These are phyloP conservation scores for Paramisgurnus dabryanus DNA, from an alignment of 2,113 vertebrate species.

Conservation along the genomic window DNA sequence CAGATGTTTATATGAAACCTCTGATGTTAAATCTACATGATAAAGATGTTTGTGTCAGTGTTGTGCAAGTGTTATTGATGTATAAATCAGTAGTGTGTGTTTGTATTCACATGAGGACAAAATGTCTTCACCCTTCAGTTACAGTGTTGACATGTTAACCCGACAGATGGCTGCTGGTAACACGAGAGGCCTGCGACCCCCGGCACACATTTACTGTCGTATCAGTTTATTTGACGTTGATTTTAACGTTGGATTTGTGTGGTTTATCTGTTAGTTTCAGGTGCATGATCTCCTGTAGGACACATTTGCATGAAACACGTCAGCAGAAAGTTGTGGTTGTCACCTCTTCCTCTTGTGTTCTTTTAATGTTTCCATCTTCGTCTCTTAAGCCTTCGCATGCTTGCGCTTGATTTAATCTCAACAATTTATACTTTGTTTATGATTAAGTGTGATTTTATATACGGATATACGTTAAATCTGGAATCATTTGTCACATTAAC, in stretches of 20 bases:
- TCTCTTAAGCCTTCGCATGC: background rate
- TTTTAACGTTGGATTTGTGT: background rate
- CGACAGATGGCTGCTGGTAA: slow-evolving; percentile 44
- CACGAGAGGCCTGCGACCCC: slow-evolving; percentile 30
- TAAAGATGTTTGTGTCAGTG: background rate
- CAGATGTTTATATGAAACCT: too few species aligned
- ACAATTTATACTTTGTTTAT: too few species aligned
- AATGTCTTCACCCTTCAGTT: slow-evolving; percentile 48
- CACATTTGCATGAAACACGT: slow-evolving; percentile 21
- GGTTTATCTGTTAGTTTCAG: background rate
- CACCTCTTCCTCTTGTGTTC: background rate
- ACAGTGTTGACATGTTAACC: slow-evolving; percentile 34
- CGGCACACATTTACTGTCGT: too few species aligned
- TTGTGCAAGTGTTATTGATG: background rate
- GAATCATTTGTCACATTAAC: background rate
- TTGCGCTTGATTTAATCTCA: too few species aligned
- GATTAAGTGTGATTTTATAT: background rate
- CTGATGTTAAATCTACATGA: too few species aligned
- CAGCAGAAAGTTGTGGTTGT: background rate
- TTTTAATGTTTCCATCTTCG: background rate
- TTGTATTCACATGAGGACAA: slow-evolving; percentile 47
- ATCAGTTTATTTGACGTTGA: background rate
- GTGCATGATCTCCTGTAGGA: background rate
- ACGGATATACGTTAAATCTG: background rate
- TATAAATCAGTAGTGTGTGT: background rate